Conservation (phyloP, 2,888 invertebrate genomes). For the Eudasyphora cyanicolor region DNA sequence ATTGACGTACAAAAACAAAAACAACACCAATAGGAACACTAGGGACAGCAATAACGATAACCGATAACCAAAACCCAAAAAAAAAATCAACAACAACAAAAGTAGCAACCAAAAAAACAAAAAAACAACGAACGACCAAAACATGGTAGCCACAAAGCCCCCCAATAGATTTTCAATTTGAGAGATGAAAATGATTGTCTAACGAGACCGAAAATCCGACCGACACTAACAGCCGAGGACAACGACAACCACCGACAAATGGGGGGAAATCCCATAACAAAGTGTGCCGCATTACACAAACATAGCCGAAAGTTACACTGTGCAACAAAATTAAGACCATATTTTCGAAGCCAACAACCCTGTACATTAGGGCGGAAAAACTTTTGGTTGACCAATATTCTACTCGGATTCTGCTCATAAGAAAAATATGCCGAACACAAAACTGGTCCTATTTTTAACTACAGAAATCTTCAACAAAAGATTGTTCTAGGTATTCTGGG, state of each 20-base stretch:
- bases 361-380: no score
- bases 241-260: neutral
- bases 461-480: no score
- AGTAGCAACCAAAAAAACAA: slow-evolving; percentile 25
- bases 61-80: no score
- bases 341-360: no score
- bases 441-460: no score
- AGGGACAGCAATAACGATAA: neutral
- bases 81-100: no score
- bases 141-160: neutral
- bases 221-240: neutral
- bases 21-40: slow-evolving; percentile 9
- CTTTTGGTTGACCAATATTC: no score
- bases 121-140: slow-evolving; percentile 26
- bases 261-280: no score
- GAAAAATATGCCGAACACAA: no score
- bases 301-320: slow-evolving; percentile 24
- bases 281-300: neutral
- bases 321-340: no score
- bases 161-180: slow-evolving; percentile 55
- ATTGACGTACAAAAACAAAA: slow-evolving; percentile 37
- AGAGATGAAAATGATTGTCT: slow-evolving; percentile 58
- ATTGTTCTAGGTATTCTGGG: no score
- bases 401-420: no score
- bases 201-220: slow-evolving; percentile 22